phyloP scores from a whole-genome alignment of 2,797 vertebrate species.

The Malurus leucopterus region DNA sequence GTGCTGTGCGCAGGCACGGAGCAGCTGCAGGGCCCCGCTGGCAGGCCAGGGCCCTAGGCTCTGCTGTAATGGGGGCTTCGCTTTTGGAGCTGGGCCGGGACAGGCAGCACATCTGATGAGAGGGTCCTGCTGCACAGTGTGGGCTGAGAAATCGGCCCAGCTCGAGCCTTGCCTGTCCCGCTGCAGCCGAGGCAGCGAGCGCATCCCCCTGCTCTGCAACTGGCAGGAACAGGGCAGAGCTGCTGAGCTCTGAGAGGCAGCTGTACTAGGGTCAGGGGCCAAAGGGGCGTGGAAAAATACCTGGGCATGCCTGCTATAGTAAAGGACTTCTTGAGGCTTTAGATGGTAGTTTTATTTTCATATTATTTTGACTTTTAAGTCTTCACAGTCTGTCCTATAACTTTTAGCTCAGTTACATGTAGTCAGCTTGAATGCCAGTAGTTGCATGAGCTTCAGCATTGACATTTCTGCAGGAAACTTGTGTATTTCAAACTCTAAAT shows the following conservation, averaged over 20 bases:
- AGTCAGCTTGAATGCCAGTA: not conserved
- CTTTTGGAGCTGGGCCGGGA: not conserved
- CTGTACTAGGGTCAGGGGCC: not conserved
- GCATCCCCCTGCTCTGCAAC: not conserved
- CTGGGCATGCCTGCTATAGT: not conserved
- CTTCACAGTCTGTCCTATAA: not conserved
- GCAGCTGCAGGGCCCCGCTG: fast-evolving
- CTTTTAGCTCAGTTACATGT: not conserved
- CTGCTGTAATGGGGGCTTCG: not conserved
- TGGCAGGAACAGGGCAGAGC: fast-evolving
- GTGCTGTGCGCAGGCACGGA: not conserved
- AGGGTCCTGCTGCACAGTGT: not conserved
- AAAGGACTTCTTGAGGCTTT: not conserved
- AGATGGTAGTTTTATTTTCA: not conserved
- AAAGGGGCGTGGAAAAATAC: not conserved
- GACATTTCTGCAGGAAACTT: not conserved
- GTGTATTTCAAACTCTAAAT: not conserved
- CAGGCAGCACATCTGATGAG: not conserved
- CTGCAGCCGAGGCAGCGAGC: not conserved
- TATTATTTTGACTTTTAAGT: not conserved
- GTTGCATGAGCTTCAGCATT: not conserved
- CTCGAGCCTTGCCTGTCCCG: not conserved
- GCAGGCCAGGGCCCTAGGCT: not conserved
- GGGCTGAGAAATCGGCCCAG: not conserved
- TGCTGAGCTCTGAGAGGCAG: fast-evolving